Evolutionary conservation across 2,797 vertebrate genomes (phyloP), one percentile per base, ranked within the genome.

Genomic region (Picus viridis): DNA sequence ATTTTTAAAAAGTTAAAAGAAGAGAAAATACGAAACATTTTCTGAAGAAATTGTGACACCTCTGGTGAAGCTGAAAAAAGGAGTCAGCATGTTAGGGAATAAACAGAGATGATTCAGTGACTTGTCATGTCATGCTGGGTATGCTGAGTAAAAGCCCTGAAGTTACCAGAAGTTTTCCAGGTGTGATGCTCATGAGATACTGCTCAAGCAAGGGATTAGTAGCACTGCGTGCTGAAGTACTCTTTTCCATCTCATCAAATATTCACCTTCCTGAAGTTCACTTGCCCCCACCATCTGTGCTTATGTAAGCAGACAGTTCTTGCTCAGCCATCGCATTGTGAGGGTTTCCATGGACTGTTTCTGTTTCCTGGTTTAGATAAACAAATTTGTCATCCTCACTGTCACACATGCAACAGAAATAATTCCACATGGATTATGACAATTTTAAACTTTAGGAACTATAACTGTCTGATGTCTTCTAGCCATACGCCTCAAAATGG

Each of bases 191-290:
- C 75, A 77, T 90, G 77, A 91, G 18, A 10, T 90, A 63, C 87
- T 93, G 45, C 90, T 90, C 72, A 95, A 95, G 16, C 14, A 1
- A 2, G 4, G 22, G 24, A 70, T 76, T 74, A 89, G 69, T 54
- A 79, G 58, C 59, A 82, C 10, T 22, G 53, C 73, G n/a, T 89
- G 74, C 71, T 73, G 86, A 94, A 94, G 71, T 62, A 84, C 34
- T 76, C 12, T 82, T 92, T 94, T 86, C 64, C 32, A 83, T 64
- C 58, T 90, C 83, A 90, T 79, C 78, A 93, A 88, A 77, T 90
- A 86, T 92, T 93, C 82, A 85, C 45, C 72, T 79, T 72, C 78
- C 62, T 59, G 58, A 82, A 83, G 62, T 67, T 89, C 59, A 57
- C 14, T 82, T 89, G 47, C 43, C 24, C 54, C 57, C 61, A 79